Evolutionary conservation across 2,797 vertebrate genomes (phyloP).

Genomic region (Psittacula echo): DNA sequence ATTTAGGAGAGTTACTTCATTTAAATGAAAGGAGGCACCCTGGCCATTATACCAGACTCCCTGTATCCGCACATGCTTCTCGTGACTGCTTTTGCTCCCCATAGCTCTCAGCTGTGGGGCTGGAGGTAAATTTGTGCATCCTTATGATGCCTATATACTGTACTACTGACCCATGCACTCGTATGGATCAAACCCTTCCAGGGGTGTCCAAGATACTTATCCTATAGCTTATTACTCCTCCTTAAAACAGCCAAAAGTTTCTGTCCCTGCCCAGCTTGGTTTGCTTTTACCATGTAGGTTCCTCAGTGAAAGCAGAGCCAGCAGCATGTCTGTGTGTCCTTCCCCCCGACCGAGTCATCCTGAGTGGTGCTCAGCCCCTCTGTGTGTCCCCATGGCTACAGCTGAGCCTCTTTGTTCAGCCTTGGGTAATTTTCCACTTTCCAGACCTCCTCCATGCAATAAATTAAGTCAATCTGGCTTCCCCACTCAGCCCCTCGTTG

Average conservation of each 20-base stretch:
- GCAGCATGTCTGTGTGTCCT: not conserved
- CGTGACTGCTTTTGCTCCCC: not conserved
- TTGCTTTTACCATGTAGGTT: not conserved
- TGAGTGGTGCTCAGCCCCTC: not conserved
- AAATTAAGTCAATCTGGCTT: constrained; percentile 14
- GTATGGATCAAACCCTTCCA: not conserved
- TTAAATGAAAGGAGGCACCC: not conserved
- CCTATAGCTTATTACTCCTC: not conserved
- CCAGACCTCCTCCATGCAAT: not conserved
- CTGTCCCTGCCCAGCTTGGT: not conserved
- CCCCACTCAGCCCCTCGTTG: not conserved
- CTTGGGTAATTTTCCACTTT: constrained; percentile 32
- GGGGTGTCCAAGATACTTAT: not conserved
- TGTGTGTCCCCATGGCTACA: not conserved
- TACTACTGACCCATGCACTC: accelerated
- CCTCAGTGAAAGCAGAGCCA: not conserved
- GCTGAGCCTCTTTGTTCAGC: constrained; percentile 22
- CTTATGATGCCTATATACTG: not conserved
- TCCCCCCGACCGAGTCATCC: accelerated
- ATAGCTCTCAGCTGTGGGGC: not conserved
- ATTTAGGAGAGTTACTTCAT: not conserved
- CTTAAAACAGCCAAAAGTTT: not conserved
- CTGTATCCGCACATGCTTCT: not conserved
- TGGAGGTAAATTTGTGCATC: not conserved
- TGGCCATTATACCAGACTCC: not conserved